phyloP scores from a whole-genome alignment of 2,113 vertebrate species.

The Dromiciops gliroides region DNA sequence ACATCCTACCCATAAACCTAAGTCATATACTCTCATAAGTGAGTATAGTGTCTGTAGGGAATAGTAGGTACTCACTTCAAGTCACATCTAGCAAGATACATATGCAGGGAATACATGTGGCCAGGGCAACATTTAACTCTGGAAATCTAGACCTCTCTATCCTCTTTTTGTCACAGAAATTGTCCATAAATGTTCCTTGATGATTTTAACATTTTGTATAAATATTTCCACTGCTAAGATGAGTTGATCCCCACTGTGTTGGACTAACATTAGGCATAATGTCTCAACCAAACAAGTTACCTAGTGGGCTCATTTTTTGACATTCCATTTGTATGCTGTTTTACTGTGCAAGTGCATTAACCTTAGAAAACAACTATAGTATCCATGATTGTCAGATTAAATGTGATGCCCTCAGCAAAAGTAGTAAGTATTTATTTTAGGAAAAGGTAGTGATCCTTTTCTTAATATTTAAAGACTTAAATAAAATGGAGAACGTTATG shows the following conservation, averaged over 20 bases:
- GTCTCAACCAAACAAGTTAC: not conserved
- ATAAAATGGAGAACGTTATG: too few relatives aligned
- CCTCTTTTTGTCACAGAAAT: not conserved
- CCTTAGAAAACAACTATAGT: not conserved
- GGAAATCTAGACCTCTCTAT: not conserved
- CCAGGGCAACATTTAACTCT: too few relatives aligned
- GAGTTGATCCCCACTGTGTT: not conserved
- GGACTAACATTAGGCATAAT: not conserved
- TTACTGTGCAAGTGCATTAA: not conserved
- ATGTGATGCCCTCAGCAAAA: not conserved
- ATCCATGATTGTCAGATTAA: not conserved
- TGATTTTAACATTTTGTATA: not conserved
- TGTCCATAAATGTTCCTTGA: not conserved
- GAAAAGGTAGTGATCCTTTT: not conserved
- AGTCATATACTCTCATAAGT: not conserved
- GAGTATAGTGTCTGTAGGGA: not conserved
- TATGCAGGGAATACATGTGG: not conserved
- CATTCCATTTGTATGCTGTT: not conserved
- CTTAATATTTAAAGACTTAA: not conserved
- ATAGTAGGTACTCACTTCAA: not conserved
- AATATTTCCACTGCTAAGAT: not conserved
- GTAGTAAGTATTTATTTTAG: not conserved
- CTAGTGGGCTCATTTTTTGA: not conserved
- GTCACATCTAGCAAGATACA: not conserved
- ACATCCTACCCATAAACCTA: not conserved